Evolutionary conservation across 2,113 vertebrate species (phyloP), one percentile per base, ranked within the genome.

Genomic region (Hippocampus comes): DNA sequence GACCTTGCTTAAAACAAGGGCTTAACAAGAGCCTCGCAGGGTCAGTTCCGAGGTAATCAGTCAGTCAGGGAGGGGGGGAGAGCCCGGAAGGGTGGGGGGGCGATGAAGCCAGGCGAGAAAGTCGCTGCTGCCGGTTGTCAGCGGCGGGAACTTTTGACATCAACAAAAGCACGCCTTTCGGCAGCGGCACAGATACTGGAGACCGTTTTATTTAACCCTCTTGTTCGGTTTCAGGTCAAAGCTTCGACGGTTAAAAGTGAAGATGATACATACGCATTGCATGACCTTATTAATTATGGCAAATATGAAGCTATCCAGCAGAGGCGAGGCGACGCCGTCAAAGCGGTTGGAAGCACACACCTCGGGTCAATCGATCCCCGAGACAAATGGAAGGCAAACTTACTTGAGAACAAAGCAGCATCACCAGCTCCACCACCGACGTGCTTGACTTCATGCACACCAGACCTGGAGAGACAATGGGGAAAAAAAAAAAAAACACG

Each of bases 371-470:
- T 20, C 8, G 21, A n/a, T 48, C 15, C 46, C 14, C 46, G 12
- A 25, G 14, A 61, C 15, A 18, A 15, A 23, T 68, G 23, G 59
- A 59, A 74, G 14, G 56, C 63, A 80, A 78, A 38, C 88, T 91
- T 90, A 99, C 97, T 95, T 99, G 97, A 82, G 97, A 99, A 90
- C 97, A 99, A 77, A 99, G 94, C 86, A 99, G 91, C 97, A 99
- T 99, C 71, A 99, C 97, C 12, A 99, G 93, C 85, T 99, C 97
- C 67, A 99, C 97, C 81, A 99, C 97, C 0, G 97, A 99, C 3
- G 97, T 98, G 88, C 97, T 98, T 1, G 97, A 99, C 88, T 99
- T 99, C 97, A 99, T 98, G 67, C 97, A 99, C 60, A 99, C 97
- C 0, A 99, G 94, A 87, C 97, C 97, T 98, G 68, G 38, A 53